A percentile compares a stretch with the other conserved stretches of the same genome.
Conservation (phyloP, 1,140 invertebrate genomes). For the Ceratoteleas bidentatus region DNA sequence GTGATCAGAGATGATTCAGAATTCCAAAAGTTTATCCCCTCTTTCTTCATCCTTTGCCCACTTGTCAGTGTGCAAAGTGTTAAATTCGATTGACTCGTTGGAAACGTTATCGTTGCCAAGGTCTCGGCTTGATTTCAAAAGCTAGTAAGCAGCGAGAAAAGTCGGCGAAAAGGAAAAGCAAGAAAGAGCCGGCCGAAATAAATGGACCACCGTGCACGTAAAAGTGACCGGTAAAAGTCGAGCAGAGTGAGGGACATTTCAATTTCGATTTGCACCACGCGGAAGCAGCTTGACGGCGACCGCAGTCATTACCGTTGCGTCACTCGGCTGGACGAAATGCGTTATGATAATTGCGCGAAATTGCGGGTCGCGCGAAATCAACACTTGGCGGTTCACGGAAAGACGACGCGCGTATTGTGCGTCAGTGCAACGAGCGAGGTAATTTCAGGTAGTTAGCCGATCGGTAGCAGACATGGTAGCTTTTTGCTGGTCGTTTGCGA, state of each 20-base stretch:
- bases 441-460: slow-evolving; percentile 35
- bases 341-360: slow-evolving; percentile 41
- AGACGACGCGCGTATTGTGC: slow-evolving; percentile 16
- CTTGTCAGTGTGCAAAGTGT: too few relatives aligned
- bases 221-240: slow-evolving; percentile 33
- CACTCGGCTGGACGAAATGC: slow-evolving; percentile 22
- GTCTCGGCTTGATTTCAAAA: too few relatives aligned
- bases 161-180: too few relatives aligned
- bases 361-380: slow-evolving; percentile 21
- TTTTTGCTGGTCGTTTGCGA: not conserved
- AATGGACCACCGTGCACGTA: slow-evolving; percentile 42
- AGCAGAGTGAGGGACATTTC: slow-evolving; percentile 46
- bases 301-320: slow-evolving; percentile 37
- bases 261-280: slow-evolving; percentile 45
- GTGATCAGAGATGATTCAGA: too few relatives aligned
- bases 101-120: too few relatives aligned
- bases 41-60: too few relatives aligned
- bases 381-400: slow-evolving; percentile 24
- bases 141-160: too few relatives aligned
- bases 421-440: slow-evolving; percentile 21
- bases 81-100: too few relatives aligned
- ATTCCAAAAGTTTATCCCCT: too few relatives aligned
- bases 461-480: slow-evolving; percentile 21
- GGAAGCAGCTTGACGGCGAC: slow-evolving; percentile 27
- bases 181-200: not conserved